A percentile compares a stretch with the other conserved stretches of the same genome.
These are phyloP conservation scores for Cotesia chilonis DNA, from an alignment of 1,140 invertebrate genomes.

Conservation along the genomic window DNA sequence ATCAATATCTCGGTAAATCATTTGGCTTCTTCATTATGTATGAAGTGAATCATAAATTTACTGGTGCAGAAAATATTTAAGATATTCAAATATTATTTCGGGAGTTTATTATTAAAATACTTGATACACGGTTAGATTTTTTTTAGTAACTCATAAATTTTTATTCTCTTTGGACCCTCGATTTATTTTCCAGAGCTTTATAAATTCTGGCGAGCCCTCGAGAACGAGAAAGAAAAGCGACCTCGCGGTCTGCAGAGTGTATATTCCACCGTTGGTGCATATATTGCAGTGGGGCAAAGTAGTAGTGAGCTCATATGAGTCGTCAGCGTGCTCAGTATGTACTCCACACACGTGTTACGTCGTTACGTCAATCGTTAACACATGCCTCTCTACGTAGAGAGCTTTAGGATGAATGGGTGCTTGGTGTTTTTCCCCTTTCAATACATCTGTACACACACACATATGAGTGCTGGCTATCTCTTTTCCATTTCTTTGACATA, in stretches of 20 bases:
- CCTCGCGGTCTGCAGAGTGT: background rate
- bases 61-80: too few relatives aligned
- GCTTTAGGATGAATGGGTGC: constrained; percentile 21
- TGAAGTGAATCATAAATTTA: too few relatives aligned
- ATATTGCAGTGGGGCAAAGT: constrained; percentile 8
- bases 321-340: constrained; percentile 28
- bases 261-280: background rate
- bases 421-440: constrained; percentile 7
- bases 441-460: too few relatives aligned
- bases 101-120: background rate
- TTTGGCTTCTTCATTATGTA: too few relatives aligned
- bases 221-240: background rate
- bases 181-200: constrained; percentile 19
- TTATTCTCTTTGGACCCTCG: background rate
- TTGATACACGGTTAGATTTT: constrained; percentile 1
- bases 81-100: too few relatives aligned
- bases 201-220: constrained; percentile 8
- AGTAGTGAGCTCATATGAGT: background rate
- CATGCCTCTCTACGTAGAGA: constrained; percentile 35
- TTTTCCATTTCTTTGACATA: too few relatives aligned
- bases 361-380: constrained; percentile 52
- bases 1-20: too few relatives aligned
- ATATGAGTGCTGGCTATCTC: too few relatives aligned
- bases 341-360: constrained; percentile 48
- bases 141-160: background rate